A percentile compares a stretch with the other conserved stretches of the same genome.
Evolutionary conservation across 2,113 vertebrate species (phyloP).

Genomic region (Channa argus): DNA sequence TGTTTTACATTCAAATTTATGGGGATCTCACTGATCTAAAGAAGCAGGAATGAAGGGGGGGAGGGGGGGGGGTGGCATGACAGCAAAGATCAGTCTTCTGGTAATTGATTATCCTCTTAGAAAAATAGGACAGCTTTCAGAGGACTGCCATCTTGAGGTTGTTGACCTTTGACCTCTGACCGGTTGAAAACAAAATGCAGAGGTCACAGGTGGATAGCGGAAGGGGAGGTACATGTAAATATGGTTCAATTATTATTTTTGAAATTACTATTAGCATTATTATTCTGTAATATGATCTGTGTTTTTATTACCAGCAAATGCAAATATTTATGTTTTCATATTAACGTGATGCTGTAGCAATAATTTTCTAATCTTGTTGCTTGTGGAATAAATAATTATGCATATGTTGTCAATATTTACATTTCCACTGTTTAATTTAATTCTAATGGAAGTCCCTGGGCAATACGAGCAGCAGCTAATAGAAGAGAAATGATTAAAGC

Average conservation of each 20-base stretch:
- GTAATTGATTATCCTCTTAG: constrained; percentile 84
- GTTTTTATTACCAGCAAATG: constrained; percentile 66
- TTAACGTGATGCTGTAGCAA: constrained; percentile 61
- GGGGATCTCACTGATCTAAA: constrained; percentile 80
- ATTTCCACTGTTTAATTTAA: constrained; percentile 82
- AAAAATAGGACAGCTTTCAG: constrained; percentile 72
- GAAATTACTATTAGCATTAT: constrained; percentile 27
- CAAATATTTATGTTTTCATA: constrained; percentile 64
- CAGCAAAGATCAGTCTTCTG: constrained; percentile 82
- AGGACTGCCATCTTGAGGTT: constrained; percentile 35
- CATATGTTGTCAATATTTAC: constrained; percentile 81
- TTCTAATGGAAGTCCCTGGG: constrained; percentile 79
- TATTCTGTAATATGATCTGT: constrained; percentile 55
- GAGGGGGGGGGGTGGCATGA: constrained; percentile 49
- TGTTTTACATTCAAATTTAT: constrained; percentile 85
- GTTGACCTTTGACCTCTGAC: constrained; percentile 68
- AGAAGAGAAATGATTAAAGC: constrained; percentile 78
- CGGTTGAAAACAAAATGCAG: background rate
- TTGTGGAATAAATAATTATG: constrained; percentile 77
- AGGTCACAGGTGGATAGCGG: constrained; percentile 33
- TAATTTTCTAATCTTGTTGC: constrained; percentile 73
- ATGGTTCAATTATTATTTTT: too few species aligned
- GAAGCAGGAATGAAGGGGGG: constrained; percentile 65
- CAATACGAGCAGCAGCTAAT: constrained; percentile 71
- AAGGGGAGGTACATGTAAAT: background rate